Evolutionary conservation across 2,888 invertebrate genomes (phyloP), one percentile per base, ranked within the genome.

Genomic region (Cerastis rubricosa): DNA sequence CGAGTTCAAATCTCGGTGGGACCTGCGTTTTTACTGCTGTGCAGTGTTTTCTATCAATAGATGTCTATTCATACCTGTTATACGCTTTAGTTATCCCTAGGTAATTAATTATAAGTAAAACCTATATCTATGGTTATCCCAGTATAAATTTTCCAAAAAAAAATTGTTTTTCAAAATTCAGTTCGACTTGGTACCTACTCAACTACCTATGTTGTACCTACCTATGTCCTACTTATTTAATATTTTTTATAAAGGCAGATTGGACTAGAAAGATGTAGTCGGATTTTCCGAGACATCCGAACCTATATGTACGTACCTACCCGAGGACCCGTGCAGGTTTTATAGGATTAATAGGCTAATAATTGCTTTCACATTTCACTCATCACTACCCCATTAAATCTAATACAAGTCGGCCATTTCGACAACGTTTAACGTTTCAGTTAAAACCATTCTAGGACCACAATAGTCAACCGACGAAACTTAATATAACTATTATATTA

Each of bases 1-100:
- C 97, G 97, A 97, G 97, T 98, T 98, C 97, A 97, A 98, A 97
- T 98, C 97, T 98, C 97, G 97, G 97, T 97, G 97, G 97, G 96
- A 97, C 97, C 97, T 96, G 92, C 29, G 67, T 89, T 89, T 89
- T 89, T 87, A 68, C 45, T 77, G 29, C 35, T 8, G 1, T 5
- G 4, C 12, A 51, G 3, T 45, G 25, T 78, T 67, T 40, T 54
- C 12, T 59, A 25, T 12, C 59, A 40, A 5, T 14, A 1, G 19
- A 49, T 25, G 6, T 9, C 2, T 22, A 17, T 22, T 29, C 2
- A n/a, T 43, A 35, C n/a, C 22, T 35, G 12, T 71, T 61, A 57
- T 69, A 29, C 5, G 40, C 12, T 61, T 70, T 12, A 49, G 1
- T 14, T 49, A 43, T 49, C n/a, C 43, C n/a, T 64, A n/a, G n/a